Conservation (phyloP, 2,888 invertebrate species). For the Galerucella nymphaeae region DNA sequence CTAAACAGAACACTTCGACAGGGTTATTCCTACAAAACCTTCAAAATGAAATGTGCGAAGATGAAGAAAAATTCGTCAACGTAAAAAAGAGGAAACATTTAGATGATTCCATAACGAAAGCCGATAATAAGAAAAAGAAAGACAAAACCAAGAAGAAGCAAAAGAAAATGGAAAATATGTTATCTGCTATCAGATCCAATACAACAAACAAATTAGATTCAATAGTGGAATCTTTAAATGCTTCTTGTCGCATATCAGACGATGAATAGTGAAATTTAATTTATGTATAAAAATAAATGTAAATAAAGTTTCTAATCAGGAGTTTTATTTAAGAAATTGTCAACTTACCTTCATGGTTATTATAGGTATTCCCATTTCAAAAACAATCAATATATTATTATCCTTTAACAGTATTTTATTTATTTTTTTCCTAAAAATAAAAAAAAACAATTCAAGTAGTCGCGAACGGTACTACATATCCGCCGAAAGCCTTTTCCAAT, state of each 20-base stretch:
- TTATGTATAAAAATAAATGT: not conserved
- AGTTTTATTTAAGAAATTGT: too few species aligned
- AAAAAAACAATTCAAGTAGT: constrained; percentile 20
- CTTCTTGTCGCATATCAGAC: constrained; percentile 60
- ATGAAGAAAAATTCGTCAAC: constrained; percentile 48
- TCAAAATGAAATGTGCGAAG: constrained; percentile 40
- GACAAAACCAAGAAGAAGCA: constrained; percentile 49
- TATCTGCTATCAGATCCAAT: not conserved
- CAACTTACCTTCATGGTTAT: too few species aligned
- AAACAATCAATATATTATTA: too few species aligned
- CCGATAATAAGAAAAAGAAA: constrained; percentile 47
- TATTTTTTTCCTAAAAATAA: not conserved
- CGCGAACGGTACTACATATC: constrained; percentile 73
- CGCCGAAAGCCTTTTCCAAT: constrained; percentile 76
- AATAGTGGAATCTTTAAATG: constrained; percentile 56
- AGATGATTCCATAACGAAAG: constrained; percentile 49
- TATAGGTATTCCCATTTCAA: too few species aligned
- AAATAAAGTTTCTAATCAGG: too few species aligned
- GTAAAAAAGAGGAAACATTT: constrained; percentile 56
- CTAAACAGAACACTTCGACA: constrained; percentile 48
- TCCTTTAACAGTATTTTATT: not conserved
- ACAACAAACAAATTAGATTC: constrained; percentile 50
- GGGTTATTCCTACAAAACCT: constrained; percentile 50
- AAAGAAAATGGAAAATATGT: constrained; percentile 50
- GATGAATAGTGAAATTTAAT: constrained; percentile 46